Evolutionary conservation across 2,113 vertebrate genomes (phyloP).

Genomic region (Electrona antarctica): DNA sequence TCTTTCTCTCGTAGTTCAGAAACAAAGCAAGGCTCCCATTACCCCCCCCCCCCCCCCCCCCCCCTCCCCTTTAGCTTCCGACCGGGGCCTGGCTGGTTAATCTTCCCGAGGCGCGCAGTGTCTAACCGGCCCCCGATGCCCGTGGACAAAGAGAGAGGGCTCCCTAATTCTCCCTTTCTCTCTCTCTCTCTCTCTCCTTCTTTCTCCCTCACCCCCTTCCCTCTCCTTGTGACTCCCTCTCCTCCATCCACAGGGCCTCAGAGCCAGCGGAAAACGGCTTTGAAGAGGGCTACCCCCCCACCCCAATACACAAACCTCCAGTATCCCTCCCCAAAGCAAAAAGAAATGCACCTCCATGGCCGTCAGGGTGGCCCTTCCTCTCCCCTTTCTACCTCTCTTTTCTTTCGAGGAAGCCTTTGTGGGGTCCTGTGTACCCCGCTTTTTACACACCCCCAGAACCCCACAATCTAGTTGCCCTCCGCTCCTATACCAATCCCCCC

Average conservation of each 20-base stretch:
- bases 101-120: conserved; percentile 75
- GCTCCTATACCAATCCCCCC: background rate
- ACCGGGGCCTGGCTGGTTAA: conserved; percentile 71
- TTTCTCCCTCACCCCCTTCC: conserved; percentile 26
- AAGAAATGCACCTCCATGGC: conserved; percentile 51
- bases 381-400: conserved; percentile 14
- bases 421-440: conserved; percentile 64
- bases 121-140: conserved; percentile 66
- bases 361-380: conserved; percentile 76
- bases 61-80: conserved; percentile 69
- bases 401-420: conserved; percentile 41
- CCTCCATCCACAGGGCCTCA: conserved; percentile 69
- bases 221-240: conserved; percentile 39
- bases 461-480: conserved; percentile 35
- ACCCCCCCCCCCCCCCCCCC: conserved; percentile 8
- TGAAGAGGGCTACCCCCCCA: conserved; percentile 57
- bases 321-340: conserved; percentile 64
- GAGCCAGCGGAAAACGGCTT: conserved; percentile 74
- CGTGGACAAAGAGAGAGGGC: conserved; percentile 71
- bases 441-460: conserved; percentile 67
- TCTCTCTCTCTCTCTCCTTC: conserved; percentile 42
- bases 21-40: conserved; percentile 68
- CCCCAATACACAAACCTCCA: conserved; percentile 16
- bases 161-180: conserved; percentile 77
- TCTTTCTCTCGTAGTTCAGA: conserved; percentile 61